A percentile compares a stretch with the other conserved stretches of the same genome.
Evolutionary conservation across 2,888 invertebrate genomes (phyloP).

Genomic region (Drosophila stalkeri): DNA sequence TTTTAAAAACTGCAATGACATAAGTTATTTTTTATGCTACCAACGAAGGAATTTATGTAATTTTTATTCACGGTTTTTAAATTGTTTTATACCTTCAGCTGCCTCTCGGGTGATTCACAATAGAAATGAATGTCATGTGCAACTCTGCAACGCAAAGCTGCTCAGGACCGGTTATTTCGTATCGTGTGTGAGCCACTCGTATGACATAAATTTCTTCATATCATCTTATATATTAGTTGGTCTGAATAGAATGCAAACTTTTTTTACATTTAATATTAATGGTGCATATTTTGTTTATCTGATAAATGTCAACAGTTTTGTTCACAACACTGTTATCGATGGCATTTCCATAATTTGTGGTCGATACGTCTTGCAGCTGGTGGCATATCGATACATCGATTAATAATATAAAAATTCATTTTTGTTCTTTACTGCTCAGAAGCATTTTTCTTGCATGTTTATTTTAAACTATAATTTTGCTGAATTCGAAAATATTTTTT

Average conservation of each 20-base stretch:
- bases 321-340: background rate
- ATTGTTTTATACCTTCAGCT: conserved; percentile 63
- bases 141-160: conserved; percentile 37
- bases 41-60: conserved; percentile 63
- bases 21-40: conserved; percentile 49
- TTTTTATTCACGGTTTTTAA: conserved; percentile 51
- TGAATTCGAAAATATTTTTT: conserved; percentile 19
- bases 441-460: conserved; percentile 51
- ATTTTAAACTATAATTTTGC: conserved; percentile 33
- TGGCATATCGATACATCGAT: conserved; percentile 20
- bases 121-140: conserved; percentile 21
- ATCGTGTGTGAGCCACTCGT: conserved; percentile 11
- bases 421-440: conserved; percentile 40
- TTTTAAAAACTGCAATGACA: conserved; percentile 82
- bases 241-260: background rate
- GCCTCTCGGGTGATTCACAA: conserved; percentile 59
- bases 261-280: background rate
- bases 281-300: background rate
- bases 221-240: background rate
- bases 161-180: background rate
- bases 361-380: conserved; percentile 17
- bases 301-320: background rate
- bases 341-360: background rate
- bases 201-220: background rate
- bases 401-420: conserved; percentile 21